Conservation (phyloP, 2,888 invertebrate genomes). For the Entomobrya multifasciata region DNA sequence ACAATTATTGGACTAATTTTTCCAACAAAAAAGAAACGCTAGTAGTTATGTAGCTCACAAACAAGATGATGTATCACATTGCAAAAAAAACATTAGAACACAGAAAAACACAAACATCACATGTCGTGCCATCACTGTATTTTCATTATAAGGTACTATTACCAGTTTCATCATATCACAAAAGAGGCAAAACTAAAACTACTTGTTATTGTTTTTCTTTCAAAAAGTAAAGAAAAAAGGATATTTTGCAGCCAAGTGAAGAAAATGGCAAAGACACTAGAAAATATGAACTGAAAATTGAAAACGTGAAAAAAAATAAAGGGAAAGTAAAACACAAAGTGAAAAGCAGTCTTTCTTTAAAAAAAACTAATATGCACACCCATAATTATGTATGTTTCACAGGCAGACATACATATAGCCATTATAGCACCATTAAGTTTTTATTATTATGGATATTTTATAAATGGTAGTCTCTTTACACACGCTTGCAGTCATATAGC, state of each 20-base stretch:
- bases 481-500: conserved; percentile 1
- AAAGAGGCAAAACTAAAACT: background rate
- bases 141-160: background rate
- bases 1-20: conserved; percentile 38
- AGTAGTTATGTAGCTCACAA: background rate
- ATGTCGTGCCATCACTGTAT: background rate
- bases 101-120: background rate
- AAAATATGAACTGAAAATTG: conserved; percentile 47
- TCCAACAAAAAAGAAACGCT: background rate
- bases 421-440: no score
- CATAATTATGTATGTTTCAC: no score
- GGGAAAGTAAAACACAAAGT: background rate
- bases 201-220: no score
- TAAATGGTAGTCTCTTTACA: no score
- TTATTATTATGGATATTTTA: no score
- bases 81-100: no score
- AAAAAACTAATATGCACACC: no score
- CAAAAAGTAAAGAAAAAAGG: no score
- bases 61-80: background rate
- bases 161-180: background rate
- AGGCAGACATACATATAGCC: no score
- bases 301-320: conserved; percentile 10
- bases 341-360: conserved; percentile 35
- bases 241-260: conserved; percentile 1
- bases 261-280: background rate